Evolutionary conservation across 2,888 invertebrate species (phyloP).

Genomic region (Cerceris ruficornis): DNA sequence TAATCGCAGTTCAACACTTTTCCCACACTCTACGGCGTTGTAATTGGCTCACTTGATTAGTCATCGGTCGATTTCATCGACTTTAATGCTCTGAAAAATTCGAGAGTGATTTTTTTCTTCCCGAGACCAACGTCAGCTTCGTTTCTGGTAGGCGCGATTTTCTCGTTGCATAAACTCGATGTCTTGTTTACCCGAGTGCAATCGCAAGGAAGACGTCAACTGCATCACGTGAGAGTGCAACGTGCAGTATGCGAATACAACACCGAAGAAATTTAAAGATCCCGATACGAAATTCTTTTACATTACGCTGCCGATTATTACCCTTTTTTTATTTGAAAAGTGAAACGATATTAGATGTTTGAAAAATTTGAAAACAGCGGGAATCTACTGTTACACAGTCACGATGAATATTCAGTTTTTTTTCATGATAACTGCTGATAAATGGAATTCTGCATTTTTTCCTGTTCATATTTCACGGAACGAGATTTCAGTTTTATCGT

Average conservation of each 20-base stretch:
- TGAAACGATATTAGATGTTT: not conserved
- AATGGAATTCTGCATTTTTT: not conserved
- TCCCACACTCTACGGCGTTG: too few species aligned
- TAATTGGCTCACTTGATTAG: too few species aligned
- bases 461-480: not conserved
- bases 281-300: not conserved
- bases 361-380: not conserved
- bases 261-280: conserved; percentile 13
- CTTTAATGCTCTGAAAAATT: too few species aligned
- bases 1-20: too few species aligned
- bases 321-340: not conserved
- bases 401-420: not conserved
- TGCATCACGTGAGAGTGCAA: conserved; percentile 29
- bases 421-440: not conserved
- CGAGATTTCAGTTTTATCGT: too few species aligned
- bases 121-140: not conserved
- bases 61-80: too few species aligned
- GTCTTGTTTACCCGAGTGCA: conserved; percentile 41
- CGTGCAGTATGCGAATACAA: conserved; percentile 16
- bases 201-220: conserved; percentile 20
- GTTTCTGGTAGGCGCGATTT: conserved; percentile 14
- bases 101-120: too few species aligned
- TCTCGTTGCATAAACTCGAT: conserved; percentile 22
- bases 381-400: not conserved
- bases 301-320: not conserved